Evolutionary conservation across 2,113 vertebrate species (phyloP), one percentile per base, ranked within the genome.

Genomic region (Gobius niger): DNA sequence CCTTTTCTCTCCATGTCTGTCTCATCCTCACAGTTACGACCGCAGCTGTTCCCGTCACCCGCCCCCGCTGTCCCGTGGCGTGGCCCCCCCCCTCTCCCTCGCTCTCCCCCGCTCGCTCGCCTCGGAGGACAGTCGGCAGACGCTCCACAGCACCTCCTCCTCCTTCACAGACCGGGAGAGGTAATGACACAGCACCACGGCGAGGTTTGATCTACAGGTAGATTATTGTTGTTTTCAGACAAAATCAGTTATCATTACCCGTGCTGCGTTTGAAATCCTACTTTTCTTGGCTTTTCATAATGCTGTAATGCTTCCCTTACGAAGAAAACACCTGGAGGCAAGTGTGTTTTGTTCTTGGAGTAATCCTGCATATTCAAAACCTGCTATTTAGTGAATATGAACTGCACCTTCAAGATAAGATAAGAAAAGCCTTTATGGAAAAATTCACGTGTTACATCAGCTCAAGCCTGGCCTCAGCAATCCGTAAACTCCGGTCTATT

Each of bases 101-200:
- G 85, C 91, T 7, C 89, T 92, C 75, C 89, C 92, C 67, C 90
- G 91, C 6, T 81, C 92, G 69, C 90, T 94, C 10, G 86, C 88
- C 77, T 87, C 88, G 42, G 93, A 94, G 89, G 93, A 93, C 81
- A 93, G 93, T 82, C 89, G 92, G 80, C 92, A 93, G 90, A 91
- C 91, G 62, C 80, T 93, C 75, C 92, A 91, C 87, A 92, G 92
- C 88, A 87, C 91, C 81, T 89, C 92, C 67, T 92, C 92, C 75
- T 91, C 93, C 76, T 92, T 92, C 85, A 83, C 86, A 63, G 92
- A 94, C 91, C 91, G 93, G 77, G 92, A 94, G 89, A 93, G 93
- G 93, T 94, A 93, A 87, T 79, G 85, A 82, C 77, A 76, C 75
- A 81, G 68, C 75, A 15, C 59, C 77, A 7, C 11, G 61, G 47